phyloP scores from a whole-genome alignment of 2,797 vertebrate genomes.

The Liasis olivaceus region DNA sequence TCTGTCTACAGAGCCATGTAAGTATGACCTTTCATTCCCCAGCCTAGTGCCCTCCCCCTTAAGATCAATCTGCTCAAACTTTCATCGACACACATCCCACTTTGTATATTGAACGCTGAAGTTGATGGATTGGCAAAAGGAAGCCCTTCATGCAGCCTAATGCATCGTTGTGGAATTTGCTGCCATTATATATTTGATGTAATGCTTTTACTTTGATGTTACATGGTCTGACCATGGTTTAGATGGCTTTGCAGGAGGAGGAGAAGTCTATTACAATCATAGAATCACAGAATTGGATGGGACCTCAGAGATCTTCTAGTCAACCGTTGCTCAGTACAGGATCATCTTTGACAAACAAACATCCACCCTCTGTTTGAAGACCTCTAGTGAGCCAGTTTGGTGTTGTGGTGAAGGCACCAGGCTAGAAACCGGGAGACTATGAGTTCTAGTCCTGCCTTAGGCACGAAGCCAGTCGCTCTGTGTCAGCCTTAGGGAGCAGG shows the following conservation, averaged over 20 bases:
- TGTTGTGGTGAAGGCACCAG: neutral
- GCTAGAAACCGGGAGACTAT: neutral
- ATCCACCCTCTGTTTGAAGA: neutral
- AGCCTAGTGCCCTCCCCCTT: neutral
- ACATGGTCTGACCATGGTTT: neutral
- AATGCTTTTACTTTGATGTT: neutral
- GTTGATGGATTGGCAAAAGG: neutral
- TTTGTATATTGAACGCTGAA: neutral
- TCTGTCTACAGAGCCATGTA: slow-evolving; percentile 36
- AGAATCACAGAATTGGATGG: neutral
- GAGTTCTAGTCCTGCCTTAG: no score
- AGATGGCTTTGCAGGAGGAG: neutral
- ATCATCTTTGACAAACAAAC: neutral
- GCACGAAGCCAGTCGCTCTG: neutral
- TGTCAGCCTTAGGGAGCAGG: neutral
- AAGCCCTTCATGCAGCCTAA: no score
- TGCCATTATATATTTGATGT: neutral
- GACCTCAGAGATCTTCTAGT: neutral
- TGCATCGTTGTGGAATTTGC: neutral
- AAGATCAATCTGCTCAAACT: no score
- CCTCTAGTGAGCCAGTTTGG: neutral
- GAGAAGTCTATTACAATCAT: neutral
- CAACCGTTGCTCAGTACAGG: neutral
- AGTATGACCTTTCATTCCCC: neutral
- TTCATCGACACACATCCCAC: neutral